Percentiles rank a stretch among this genome's conserved stretches.
Evolutionary conservation across 2,113 vertebrate genomes (phyloP).

Genomic region (Trichomycterus rosablanca): DNA sequence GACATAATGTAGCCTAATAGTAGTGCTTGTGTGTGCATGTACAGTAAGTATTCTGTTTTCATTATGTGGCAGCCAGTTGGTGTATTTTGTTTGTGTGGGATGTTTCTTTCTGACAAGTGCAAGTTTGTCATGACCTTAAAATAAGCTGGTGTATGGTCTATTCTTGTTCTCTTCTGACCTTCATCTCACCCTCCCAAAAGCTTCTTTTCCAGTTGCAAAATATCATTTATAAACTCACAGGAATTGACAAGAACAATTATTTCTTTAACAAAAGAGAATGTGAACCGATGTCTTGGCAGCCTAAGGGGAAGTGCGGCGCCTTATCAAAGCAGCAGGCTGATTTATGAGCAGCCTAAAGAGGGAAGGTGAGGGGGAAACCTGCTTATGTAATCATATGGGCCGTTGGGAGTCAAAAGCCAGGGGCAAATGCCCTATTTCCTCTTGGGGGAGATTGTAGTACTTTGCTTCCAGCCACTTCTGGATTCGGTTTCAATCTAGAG

Average conservation of each 20-base stretch:
- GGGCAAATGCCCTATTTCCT: constrained; percentile 43
- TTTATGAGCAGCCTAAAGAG: constrained; percentile 27
- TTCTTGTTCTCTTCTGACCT: constrained; percentile 21
- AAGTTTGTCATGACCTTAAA: not conserved
- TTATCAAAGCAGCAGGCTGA: constrained; percentile 36
- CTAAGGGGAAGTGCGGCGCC: not conserved
- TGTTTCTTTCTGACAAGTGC: not conserved
- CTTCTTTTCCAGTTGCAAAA: constrained; percentile 8
- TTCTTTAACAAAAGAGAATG: constrained; percentile 12
- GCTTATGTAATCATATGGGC: constrained; percentile 36
- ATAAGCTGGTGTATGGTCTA: constrained; percentile 37
- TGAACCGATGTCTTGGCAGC: constrained; percentile 13
- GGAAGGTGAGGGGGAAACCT: not conserved
- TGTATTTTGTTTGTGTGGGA: no score
- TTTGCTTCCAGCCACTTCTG: constrained; percentile 11
- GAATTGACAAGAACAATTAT: not conserved
- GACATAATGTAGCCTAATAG: not conserved
- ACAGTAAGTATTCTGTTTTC: no score
- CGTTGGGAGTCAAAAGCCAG: constrained; percentile 22
- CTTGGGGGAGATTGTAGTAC: constrained; percentile 36
- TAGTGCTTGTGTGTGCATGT: not conserved
- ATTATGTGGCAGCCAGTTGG: not conserved
- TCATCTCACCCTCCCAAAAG: not conserved
- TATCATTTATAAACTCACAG: not conserved
- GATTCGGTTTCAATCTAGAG: constrained; percentile 27